phyloP scores from a whole-genome alignment of 2,888 invertebrate species.

The Syrista parreyssii region DNA sequence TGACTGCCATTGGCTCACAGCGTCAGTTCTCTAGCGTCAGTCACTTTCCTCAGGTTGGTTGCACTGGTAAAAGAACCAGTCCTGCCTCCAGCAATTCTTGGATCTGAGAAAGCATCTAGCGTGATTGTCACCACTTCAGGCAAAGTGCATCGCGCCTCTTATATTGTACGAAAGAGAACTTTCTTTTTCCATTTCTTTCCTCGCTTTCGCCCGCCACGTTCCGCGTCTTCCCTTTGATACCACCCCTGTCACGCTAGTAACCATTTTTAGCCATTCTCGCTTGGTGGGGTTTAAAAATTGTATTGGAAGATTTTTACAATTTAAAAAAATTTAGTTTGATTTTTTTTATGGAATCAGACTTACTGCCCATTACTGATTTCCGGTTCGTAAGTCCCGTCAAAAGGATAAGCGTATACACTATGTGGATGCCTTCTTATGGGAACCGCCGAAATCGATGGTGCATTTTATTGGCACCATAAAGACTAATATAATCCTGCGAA shows the following conservation, averaged over 20 bases:
- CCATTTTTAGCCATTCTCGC: no score
- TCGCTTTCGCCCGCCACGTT: not conserved
- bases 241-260: no score
- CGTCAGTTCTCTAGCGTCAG: slow-evolving; percentile 5
- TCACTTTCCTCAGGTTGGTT: not conserved
- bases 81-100: slow-evolving; percentile 6
- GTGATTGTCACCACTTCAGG: slow-evolving; percentile 45
- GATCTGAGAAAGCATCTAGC: slow-evolving; percentile 33
- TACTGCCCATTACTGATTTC: no score
- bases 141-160: slow-evolving; percentile 39
- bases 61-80: not conserved
- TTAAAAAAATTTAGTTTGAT: no score
- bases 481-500: slow-evolving; percentile 57
- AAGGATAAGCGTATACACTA: no score
- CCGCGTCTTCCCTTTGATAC: no score
- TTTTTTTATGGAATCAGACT: no score
- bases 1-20: not conserved
- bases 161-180: slow-evolving; percentile 13
- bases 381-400: no score
- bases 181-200: not conserved
- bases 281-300: no score
- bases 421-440: not conserved
- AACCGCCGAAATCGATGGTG: slow-evolving; percentile 48
- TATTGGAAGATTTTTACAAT: no score
- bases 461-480: slow-evolving; percentile 59